Evolutionary conservation across 1,140 invertebrate genomes (phyloP).

Genomic region (Drosophila suzukii): DNA sequence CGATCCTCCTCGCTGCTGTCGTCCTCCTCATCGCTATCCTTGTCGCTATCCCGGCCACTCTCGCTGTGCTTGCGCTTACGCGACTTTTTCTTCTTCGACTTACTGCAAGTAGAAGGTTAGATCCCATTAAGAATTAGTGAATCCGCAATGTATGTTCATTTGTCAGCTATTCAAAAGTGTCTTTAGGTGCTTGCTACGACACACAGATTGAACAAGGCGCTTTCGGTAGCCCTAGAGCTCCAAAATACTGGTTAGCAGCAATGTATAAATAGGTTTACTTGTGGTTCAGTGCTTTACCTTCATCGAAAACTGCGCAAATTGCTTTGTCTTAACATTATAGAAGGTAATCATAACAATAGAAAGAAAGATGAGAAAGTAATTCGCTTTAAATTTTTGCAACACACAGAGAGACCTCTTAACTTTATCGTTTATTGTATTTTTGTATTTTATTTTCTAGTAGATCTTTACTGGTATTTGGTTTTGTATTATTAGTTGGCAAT

Average conservation of each 20-base stretch:
- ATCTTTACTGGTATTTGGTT: constrained; percentile 19
- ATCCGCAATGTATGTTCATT: neutral
- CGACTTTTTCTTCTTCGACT: constrained; percentile 86
- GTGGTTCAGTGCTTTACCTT: constrained; percentile 84
- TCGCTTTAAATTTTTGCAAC: constrained; percentile 72
- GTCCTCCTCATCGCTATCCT: constrained; percentile 84
- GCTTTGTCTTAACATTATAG: constrained; percentile 83
- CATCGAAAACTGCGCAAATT: constrained; percentile 84
- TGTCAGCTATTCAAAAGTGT: constrained; percentile 17
- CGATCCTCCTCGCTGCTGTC: constrained; percentile 85
- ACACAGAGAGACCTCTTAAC: constrained; percentile 70
- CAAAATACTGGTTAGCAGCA: constrained; percentile 56
- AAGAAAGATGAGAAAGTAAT: constrained; percentile 85
- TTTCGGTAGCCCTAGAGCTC: constrained; percentile 30
- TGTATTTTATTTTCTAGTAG: constrained; percentile 21
- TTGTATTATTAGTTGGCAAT: constrained; percentile 16
- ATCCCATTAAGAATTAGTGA: constrained; percentile 12
- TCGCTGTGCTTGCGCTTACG: constrained; percentile 84
- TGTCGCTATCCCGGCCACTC: constrained; percentile 77
- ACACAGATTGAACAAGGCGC: constrained; percentile 42
- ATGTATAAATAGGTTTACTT: constrained; percentile 66
- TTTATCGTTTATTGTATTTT: constrained; percentile 39
- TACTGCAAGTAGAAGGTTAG: constrained; percentile 78
- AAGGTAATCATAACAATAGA: constrained; percentile 83
- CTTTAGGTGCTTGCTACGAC: constrained; percentile 22